These are phyloP conservation scores for Drosophila buzzatii DNA, from an alignment of 2,888 invertebrate genomes.

Conservation along the genomic window DNA sequence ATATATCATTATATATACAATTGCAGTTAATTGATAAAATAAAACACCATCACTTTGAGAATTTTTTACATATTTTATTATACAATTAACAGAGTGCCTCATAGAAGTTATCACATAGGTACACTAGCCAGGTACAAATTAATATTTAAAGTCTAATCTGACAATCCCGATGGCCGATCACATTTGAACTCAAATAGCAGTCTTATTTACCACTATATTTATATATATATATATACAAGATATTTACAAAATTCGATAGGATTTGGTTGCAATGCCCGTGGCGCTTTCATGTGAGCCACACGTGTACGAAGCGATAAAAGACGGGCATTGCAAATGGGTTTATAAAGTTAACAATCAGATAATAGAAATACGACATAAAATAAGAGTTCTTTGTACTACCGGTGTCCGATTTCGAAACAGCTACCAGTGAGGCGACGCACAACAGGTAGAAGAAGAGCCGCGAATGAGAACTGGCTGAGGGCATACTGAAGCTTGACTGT, in stretches of 20 bases:
- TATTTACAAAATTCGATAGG: slow-evolving; percentile 41
- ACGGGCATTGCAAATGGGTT: slow-evolving; percentile 83
- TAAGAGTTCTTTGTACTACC: slow-evolving; percentile 82
- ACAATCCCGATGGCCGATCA: slow-evolving; percentile 44
- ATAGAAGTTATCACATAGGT: slow-evolving; percentile 63
- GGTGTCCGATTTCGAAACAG: slow-evolving; percentile 80
- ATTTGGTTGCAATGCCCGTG: slow-evolving; percentile 9
- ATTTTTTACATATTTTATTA: slow-evolving; percentile 53
- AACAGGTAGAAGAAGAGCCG: slow-evolving; percentile 81
- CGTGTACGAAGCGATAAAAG: slow-evolving; percentile 81
- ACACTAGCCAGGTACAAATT: slow-evolving; percentile 27
- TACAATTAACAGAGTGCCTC: slow-evolving; percentile 48
- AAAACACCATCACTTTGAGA: slow-evolving; percentile 52
- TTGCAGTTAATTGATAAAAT: slow-evolving; percentile 17
- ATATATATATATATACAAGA: slow-evolving; percentile 28
- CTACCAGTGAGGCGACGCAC: slow-evolving; percentile 80
- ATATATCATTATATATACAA: no score
- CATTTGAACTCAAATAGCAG: slow-evolving; percentile 49
- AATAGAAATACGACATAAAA: slow-evolving; percentile 83
- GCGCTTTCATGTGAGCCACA: slow-evolving; percentile 62
- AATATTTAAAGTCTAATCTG: slow-evolving; percentile 32
- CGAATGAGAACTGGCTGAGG: slow-evolving; percentile 74
- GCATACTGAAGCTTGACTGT: slow-evolving; percentile 55
- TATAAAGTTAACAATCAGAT: slow-evolving; percentile 80
- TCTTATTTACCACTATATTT: slow-evolving; percentile 48